A percentile compares a stretch with the other conserved stretches of the same genome.
Conservation (phyloP, 2,113 vertebrate species). For the Tetrax tetrax region DNA sequence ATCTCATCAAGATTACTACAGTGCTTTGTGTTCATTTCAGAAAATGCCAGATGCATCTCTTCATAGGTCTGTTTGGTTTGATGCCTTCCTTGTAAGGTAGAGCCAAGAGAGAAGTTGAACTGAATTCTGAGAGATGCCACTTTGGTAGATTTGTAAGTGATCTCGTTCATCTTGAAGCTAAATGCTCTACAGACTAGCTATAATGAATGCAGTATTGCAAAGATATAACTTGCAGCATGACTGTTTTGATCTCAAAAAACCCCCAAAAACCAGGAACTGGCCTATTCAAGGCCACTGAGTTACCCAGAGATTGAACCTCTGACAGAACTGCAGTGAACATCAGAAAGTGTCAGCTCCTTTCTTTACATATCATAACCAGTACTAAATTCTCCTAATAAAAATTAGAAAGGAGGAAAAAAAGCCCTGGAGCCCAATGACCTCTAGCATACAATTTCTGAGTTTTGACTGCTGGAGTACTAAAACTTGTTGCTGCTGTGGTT, state of each 20-base stretch:
- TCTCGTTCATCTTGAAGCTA: not conserved
- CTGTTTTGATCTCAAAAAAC: not conserved
- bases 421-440: not conserved
- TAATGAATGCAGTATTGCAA: not conserved
- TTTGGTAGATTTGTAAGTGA: not conserved
- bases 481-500: not conserved
- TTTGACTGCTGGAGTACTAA: not conserved
- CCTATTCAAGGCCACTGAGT: not conserved
- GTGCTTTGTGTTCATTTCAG: not conserved
- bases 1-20: not conserved
- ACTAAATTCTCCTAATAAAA: not conserved
- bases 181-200: not conserved
- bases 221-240: not conserved
- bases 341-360: not conserved
- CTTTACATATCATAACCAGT: not conserved
- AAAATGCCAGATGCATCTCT: not conserved
- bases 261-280: not conserved
- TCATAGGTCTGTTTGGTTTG: not conserved
- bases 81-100: not conserved
- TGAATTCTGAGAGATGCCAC: not conserved
- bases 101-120: not conserved
- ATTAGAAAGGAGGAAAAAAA: too few relatives aligned
- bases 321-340: not conserved
- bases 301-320: not conserved
- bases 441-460: not conserved